These are phyloP conservation scores for Thysanoteuthis rhombus DNA, from an alignment of 2,888 invertebrate genomes.

Conservation along the genomic window DNA sequence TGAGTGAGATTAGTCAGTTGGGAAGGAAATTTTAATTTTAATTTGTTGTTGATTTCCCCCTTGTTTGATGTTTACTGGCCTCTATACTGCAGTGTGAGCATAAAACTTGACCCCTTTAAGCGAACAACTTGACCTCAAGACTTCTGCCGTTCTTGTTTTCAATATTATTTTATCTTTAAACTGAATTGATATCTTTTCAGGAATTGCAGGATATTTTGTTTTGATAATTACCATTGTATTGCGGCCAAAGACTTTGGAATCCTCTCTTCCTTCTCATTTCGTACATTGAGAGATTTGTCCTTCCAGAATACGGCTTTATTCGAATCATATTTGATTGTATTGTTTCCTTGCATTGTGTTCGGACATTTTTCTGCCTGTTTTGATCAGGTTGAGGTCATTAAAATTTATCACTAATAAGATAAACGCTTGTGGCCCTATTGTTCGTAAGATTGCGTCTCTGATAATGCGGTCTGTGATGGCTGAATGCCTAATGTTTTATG, in stretches of 20 bases:
- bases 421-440: not conserved
- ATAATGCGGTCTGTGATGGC: not conserved
- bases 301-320: no score
- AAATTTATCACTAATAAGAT: not conserved
- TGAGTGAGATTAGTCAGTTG: no score
- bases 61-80: no score
- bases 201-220: not conserved
- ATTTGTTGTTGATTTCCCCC: no score
- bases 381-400: not conserved
- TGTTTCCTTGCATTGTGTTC: no score
- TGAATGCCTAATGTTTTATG: not conserved
- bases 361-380: not conserved
- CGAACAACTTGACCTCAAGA: no score
- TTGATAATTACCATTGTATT: not conserved
- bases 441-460: not conserved
- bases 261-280: not conserved
- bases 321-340: no score
- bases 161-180: not conserved
- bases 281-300: no score
- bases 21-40: no score
- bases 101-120: no score
- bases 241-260: not conserved
- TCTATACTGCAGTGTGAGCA: no score
- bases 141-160: not conserved
- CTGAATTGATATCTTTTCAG: not conserved